phyloP scores from a whole-genome alignment of 2,888 invertebrate genomes.

The Callyntrura guangdongensis region DNA sequence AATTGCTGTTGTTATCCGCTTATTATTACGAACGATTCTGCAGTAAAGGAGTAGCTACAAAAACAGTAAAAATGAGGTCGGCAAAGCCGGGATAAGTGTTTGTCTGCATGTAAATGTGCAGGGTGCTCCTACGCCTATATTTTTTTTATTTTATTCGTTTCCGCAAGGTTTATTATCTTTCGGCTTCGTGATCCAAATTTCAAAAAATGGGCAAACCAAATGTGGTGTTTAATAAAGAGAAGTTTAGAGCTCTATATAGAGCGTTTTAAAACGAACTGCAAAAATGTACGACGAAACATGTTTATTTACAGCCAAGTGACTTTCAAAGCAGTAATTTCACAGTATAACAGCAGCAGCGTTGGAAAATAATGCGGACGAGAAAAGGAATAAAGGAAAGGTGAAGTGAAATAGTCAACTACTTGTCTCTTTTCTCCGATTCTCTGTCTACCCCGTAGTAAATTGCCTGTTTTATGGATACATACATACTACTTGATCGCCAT shows the following conservation, averaged over 20 bases:
- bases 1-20: conserved; percentile 56
- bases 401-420: conserved; percentile 11
- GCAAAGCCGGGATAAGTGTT: too few relatives aligned
- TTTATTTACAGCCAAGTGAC: conserved; percentile 67
- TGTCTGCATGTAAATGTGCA: not conserved
- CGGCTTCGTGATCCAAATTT: conserved; percentile 12
- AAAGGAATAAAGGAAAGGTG: conserved; percentile 29
- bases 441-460: conserved; percentile 24
- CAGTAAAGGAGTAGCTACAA: not conserved
- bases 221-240: conserved; percentile 1
- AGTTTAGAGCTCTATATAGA: conserved; percentile 24
- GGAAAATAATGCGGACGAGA: conserved; percentile 36
- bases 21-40: conserved; percentile 28
- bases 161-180: conserved; percentile 12
- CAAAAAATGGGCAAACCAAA: not conserved
- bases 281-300: not conserved
- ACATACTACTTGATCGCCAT: conserved; percentile 27
- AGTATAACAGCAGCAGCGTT: not conserved
- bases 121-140: not conserved
- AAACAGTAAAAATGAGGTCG: conserved; percentile 14
- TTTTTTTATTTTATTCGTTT: not conserved
- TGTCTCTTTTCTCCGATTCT: not conserved
- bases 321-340: conserved; percentile 57
- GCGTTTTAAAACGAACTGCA: not conserved
- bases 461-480: conserved; percentile 59